A percentile compares a stretch with the other conserved stretches of the same genome.
phyloP scores from a whole-genome alignment of 1,140 invertebrate species.

The Brachionus rotundiformis region DNA sequence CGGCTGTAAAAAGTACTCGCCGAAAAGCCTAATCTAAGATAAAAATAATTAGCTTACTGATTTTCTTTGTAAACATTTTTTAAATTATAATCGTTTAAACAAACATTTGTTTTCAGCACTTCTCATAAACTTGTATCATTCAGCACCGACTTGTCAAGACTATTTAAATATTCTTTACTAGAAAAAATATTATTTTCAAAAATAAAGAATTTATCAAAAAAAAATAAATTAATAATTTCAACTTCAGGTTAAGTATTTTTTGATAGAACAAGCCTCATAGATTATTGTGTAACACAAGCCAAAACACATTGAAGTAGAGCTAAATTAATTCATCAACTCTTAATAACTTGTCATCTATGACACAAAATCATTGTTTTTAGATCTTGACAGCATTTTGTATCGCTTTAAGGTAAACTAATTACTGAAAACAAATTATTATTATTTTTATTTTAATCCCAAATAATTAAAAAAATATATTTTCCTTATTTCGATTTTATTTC shows the following conservation, averaged over 20 bases:
- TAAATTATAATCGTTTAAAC: background rate
- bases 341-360: background rate
- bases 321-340: no score
- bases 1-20: background rate
- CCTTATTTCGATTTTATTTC: background rate
- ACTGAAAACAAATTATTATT: background rate
- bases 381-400: background rate
- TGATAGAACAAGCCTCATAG: background rate
- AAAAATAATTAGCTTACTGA: conserved; percentile 11
- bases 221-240: background rate
- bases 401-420: background rate
- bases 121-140: background rate
- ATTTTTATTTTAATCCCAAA: background rate
- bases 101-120: background rate
- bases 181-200: no score
- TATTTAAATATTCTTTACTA: background rate
- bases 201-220: background rate
- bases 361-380: background rate
- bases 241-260: background rate
- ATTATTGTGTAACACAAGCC: background rate
- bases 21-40: conserved; percentile 1
- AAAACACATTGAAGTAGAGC: background rate
- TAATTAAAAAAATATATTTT: background rate
- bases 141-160: background rate
- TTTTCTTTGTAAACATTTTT: conserved; percentile 2